Base-by-base conservation (phyloP, 2,113 vertebrate genomes). In the Bettongia penicillata region DNA sequence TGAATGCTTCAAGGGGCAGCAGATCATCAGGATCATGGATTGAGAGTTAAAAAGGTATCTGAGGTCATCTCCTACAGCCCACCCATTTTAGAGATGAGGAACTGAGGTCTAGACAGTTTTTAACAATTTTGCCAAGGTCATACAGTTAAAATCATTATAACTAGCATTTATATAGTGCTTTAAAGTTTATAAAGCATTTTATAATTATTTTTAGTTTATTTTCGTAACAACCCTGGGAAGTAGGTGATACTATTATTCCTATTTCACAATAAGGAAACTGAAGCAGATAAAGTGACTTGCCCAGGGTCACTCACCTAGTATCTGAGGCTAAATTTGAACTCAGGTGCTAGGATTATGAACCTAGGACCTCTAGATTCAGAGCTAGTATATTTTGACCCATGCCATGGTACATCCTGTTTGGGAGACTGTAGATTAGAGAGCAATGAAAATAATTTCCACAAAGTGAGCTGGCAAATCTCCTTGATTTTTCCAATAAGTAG, bases 201-300 rank as follows among this genome's bases (percentile, higher is more conserved):
- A 68, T 19, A 68, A 31, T 61, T 12, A 16, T 22, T 77, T n/a
- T 77, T 77, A 77, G 14, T 77, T 77, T 77, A 77, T 77, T 37
- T 16, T n/a, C 37, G 19, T n/a, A 77, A 77, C 14, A 19, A n/a
- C 5, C 1, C 37, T 84, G 28, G 31, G 31, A 68, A 31, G 3
- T 48, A 84, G 9, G 47, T 90, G 57, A 10, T 68, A 68, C 4
- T 50, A 43, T 57, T 89, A 51, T 23, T 24, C 26, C 7, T 49
- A 49, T 84, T 89, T 92, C 52, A 47, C n/a, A 90, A n/a, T 47
- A 94, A 94, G n/a, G 47, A 94, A 84, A 94, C 48, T 49, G 26
- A 90, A 8, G 23, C 37, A 68, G 53, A 90, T 24, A 68, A 43
- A 84, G 19, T n/a, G 37, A 77, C 14, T 77, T 77, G 14, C 5